Base-by-base conservation (phyloP, 2,797 vertebrate species). In the Myotis planiceps region DNA sequence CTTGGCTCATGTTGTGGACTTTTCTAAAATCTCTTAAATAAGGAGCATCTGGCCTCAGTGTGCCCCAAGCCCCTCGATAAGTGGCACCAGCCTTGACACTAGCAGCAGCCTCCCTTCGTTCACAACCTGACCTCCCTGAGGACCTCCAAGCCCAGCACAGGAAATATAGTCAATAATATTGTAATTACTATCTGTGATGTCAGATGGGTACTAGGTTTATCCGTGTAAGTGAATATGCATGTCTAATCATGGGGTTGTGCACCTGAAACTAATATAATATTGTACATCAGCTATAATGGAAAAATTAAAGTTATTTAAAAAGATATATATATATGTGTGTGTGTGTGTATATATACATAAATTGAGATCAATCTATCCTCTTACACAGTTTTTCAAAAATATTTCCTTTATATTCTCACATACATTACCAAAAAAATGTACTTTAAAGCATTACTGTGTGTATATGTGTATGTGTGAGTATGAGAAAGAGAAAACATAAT, bases 351-450 rank as follows among this genome's bases (percentile, higher is more conserved):
- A 15, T 55, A 6, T 32, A 25, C 45, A 16, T 78, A 65, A 78
- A 69, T 72, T 69, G 47, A 76, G 23, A 60, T 89, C 18, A n/a
- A 27, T 72, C 32, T 87, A 34, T 27, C 10, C 3, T 89, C 9
- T 49, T 93, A 68, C 16, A 60, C 51, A 42, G 19, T 27, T 45
- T 71, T 89, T 92, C 82, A 51, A 84, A 94, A 95, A 37, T 23
- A 71, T 66, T 81, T 82, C 27, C 51, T 68, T 21, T 29, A 63
- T 82, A 42, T n/a, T 82, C 0, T 95, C 84, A 82, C 23, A 81
- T 68, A 80, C 65, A 90, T 83, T 88, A 58, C 0, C 25, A 21
- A 79, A n/a, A 66, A 29, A 18, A 25, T 3, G 10, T 5, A 58
- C 47, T 75, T 37, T 34, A 78, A 83, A 39, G 9, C 2, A 53